Base-by-base conservation (phyloP, 2,113 vertebrate species). In the Silurus glanis region DNA sequence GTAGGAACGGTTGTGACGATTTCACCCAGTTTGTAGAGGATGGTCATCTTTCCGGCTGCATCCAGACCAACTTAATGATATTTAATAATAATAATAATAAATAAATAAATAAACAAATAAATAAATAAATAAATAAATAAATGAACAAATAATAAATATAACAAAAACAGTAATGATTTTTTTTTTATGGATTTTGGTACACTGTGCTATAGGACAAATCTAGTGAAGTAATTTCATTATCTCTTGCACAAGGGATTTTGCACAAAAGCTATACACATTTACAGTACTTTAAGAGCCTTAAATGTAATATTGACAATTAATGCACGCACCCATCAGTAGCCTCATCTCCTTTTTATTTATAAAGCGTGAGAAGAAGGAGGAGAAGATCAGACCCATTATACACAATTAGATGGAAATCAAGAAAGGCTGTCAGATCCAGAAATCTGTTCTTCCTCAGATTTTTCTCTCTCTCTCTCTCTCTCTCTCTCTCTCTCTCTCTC, bases 291-390 rank as follows among this genome's bases (percentile, higher is more conserved):
- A 69, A 69, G 6, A 45, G 5, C 6, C 6, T 14, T 17, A 9
- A 4, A 12, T 69, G 25, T 5, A 37, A 7, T 45, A 45, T 16
- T 37, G 28, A 1, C 12, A 55, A 1, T 25, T 10, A 66, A 37
- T 59, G 0, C n/a, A 79, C 96, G 96, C 91, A 97, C 96, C 96
- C 96, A 96, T 97, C 67, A 97, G 91, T 88, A 97, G 95, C 84
- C 96, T 94, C 94, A 96, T 96, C 91, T 95, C 94, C 87, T 96
- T 96, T 94, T 96, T 96, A 93, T 95, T 94, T 74, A 95, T 95
- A 62, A 96, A 92, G 85, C 94, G 95, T 0, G 94, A 93, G 87
- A 96, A 96, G 3, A 96, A 91, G 51, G 92, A 93, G 23, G 96
- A 96, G 88, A 97, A 94, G 66, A 94, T 94, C 88, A 96, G 92